Percentiles rank a stretch among this genome's conserved stretches.
phyloP scores from a whole-genome alignment of 2,888 invertebrate genomes.

The Leucophenga montana region DNA sequence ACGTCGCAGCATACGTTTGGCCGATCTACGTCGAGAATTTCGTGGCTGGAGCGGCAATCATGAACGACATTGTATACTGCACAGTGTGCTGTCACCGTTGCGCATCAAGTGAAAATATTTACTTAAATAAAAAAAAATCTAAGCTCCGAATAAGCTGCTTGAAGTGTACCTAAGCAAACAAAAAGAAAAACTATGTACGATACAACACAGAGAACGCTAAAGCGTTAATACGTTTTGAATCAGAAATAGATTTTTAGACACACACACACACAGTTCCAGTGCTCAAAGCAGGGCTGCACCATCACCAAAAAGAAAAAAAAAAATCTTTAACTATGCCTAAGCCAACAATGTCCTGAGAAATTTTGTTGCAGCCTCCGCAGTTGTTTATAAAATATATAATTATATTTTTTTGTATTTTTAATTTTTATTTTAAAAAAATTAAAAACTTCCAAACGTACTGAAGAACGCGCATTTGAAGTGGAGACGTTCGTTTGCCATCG shows the following conservation, averaged over 20 bases:
- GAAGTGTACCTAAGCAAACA: conserved; percentile 11
- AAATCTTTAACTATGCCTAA: background rate
- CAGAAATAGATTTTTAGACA: background rate
- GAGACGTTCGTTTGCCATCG: no score
- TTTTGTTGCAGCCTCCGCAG: no score
- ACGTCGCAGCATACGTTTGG: conserved; percentile 66
- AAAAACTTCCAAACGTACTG: conserved; percentile 11
- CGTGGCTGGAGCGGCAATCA: conserved; percentile 72
- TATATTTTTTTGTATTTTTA: conserved; percentile 34
- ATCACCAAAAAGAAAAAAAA: background rate
- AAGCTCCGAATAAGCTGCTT: background rate
- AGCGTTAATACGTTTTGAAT: no score
- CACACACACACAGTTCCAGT: conserved; percentile 34
- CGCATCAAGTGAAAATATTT: conserved; percentile 59
- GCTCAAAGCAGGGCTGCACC: conserved; percentile 48
- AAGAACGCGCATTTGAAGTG: background rate
- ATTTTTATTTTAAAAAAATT: conserved; percentile 11
- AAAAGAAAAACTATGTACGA: conserved; percentile 11
- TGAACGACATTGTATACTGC: conserved; percentile 71
- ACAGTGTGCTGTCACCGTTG: conserved; percentile 68
- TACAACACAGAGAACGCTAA: background rate
- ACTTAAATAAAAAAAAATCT: background rate
- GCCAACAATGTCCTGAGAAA: background rate
- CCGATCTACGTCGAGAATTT: conserved; percentile 68
- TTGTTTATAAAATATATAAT: conserved; percentile 36